Base-by-base conservation (phyloP, 2,888 invertebrate species). In the Julus scandinavius region DNA sequence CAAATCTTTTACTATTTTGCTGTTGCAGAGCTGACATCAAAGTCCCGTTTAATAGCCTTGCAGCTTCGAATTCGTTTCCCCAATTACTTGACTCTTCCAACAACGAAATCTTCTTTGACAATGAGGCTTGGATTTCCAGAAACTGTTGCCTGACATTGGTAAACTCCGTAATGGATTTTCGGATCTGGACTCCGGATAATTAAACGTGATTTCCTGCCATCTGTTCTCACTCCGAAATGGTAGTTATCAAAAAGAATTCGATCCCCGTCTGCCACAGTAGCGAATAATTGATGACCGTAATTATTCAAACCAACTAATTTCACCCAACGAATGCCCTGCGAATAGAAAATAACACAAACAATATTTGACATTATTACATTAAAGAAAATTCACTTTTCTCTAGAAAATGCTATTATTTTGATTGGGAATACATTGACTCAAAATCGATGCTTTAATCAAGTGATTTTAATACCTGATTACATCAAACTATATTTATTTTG, bases 141-240 rank as follows among this genome's bases (percentile, higher is more conserved):
- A 9, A 89, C 88, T 49, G 88, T 85, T 3, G 85, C 89, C 85
- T 89, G 89, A 85, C 89, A 89, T 72, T 89, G 88, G 85, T 89
- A 89, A 17, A 87, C 87, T 85, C 89, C 89, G 20, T 89, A 89
- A 87, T 89, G 89, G 17, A 85, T 84, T 49, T 87, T 49, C 6
- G 89, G 89, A 87, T 89, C 89, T 63, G 89, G 89, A 87, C 88
- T 88, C 45, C 89, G 63, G 58, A 89, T 89, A 49, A 89, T 89
- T 38, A 89, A 83, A 38, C 89, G 41, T 38, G 89, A 89, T 40
- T 88, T 88, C 17, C 83, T 58, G 11, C 89, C 89, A 83, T 89
- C 89, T 13, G 89, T 88, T 50, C 89, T 63, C n/a, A 89, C 89
- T 20, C 87, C 88, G 20, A 86, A 89, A 86, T 89, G 89, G 83